Conservation (phyloP, 1,140 invertebrate species). For the Littorina saxatilis region DNA sequence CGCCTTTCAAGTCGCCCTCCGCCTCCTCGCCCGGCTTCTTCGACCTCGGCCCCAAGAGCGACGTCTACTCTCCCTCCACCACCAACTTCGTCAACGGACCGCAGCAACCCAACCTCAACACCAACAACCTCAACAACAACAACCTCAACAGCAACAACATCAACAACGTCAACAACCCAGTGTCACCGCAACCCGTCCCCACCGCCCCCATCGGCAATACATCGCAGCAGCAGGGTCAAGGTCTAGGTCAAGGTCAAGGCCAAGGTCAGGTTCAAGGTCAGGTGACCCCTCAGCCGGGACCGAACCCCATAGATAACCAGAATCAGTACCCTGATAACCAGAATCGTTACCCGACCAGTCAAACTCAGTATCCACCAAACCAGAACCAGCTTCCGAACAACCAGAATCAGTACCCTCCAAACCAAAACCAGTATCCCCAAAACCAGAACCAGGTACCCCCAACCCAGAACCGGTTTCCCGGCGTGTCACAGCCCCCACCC, state of each 20-base stretch:
- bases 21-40: background rate
- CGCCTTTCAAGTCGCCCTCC: background rate
- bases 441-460: background rate
- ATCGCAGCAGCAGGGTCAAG: background rate
- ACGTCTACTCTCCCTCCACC: background rate
- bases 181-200: background rate
- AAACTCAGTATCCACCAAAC: background rate
- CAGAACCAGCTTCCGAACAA: background rate
- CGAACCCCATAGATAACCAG: background rate
- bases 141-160: too few relatives aligned
- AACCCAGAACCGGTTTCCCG: background rate
- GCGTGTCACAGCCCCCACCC: background rate
- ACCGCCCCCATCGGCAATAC: too few relatives aligned
- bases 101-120: background rate
- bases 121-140: too few relatives aligned
- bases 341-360: background rate
- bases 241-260: background rate
- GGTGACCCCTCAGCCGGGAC: too few relatives aligned
- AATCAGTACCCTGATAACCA: background rate
- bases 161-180: background rate
- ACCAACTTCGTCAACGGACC: background rate
- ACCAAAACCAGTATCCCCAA: background rate
- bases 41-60: background rate
- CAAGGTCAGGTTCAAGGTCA: background rate
- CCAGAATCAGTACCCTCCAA: background rate